These are phyloP conservation scores for Spondyliosoma cantharus DNA, from an alignment of 2,797 vertebrate genomes.

Conservation along the genomic window DNA sequence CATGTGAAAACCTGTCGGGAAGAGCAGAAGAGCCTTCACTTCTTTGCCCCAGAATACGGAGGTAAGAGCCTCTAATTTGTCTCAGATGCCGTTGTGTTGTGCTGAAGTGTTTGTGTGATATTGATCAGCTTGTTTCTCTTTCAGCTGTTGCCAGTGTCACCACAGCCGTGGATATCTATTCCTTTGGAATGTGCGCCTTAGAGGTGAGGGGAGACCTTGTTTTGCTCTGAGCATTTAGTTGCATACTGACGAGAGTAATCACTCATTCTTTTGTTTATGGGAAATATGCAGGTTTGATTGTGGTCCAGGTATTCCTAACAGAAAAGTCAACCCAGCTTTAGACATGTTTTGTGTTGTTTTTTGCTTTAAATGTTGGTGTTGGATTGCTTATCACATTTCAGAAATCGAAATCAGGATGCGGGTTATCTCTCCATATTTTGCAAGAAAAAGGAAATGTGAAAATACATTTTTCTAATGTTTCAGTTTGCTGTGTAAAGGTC, in stretches of 20 bases:
- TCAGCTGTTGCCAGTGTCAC: conserved; percentile 96
- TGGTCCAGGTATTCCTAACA: not conserved
- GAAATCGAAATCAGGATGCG: not conserved
- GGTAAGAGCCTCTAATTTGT: conserved; percentile 76
- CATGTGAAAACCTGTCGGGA: conserved; percentile 98
- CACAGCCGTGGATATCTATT: conserved; percentile 99
- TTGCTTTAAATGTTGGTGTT: not conserved
- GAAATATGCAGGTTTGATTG: not conserved
- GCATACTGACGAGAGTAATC: not conserved
- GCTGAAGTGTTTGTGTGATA: conserved; percentile 6
- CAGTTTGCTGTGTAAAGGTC: not conserved
- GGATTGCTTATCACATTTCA: not conserved
- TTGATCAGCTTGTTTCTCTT: conserved; percentile 54
- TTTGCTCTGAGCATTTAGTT: conserved; percentile 12
- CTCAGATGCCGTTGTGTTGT: not conserved
- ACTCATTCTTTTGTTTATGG: not conserved
- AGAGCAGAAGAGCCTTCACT: conserved; percentile 99
- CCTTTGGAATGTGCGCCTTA: conserved; percentile 99
- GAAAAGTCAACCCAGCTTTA: not conserved
- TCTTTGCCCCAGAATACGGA: conserved; percentile 98
- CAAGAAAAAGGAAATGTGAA: not conserved
- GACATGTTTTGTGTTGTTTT: not conserved
- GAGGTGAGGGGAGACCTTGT: conserved; percentile 84
- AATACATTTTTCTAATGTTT: not conserved
- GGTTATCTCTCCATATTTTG: not conserved